Conservation (phyloP, 2,113 vertebrate species). For the Okapia johnstoni region DNA sequence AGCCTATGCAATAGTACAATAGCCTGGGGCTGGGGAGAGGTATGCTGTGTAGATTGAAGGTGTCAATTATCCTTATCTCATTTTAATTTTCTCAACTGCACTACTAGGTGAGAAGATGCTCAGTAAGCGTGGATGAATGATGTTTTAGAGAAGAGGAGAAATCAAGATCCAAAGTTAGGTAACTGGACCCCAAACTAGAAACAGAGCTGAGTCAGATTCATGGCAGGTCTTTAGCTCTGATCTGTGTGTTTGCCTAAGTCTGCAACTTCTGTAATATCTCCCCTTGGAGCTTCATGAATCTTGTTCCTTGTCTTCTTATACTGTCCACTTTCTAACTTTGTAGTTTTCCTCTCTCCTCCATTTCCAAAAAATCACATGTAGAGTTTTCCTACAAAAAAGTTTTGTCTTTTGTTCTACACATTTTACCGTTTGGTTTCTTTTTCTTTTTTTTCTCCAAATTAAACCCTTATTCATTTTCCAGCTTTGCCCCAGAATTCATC, state of each 20-base stretch:
- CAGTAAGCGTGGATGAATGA: neutral
- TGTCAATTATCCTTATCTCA: neutral
- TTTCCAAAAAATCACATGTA: neutral
- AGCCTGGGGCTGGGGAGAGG: neutral
- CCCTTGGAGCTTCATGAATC: neutral
- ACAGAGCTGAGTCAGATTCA: neutral
- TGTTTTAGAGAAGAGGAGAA: neutral
- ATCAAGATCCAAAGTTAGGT: neutral
- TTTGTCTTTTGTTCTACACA: neutral
- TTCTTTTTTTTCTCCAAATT: neutral
- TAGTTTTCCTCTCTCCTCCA: neutral
- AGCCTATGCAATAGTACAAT: neutral
- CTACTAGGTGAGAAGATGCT: neutral
- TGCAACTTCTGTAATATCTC: neutral
- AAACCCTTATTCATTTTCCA: neutral
- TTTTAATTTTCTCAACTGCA: neutral
- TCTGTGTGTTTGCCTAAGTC: neutral
- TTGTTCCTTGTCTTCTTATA: neutral
- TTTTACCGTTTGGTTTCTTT: neutral
- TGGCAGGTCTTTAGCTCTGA: neutral
- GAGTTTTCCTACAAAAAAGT: neutral
- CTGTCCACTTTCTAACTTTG: neutral
- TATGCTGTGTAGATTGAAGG: neutral
- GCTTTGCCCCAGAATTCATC: neutral
- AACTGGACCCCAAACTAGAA: neutral